Base-by-base conservation (phyloP, 1,140 invertebrate genomes). In the Drosophila rufa region DNA sequence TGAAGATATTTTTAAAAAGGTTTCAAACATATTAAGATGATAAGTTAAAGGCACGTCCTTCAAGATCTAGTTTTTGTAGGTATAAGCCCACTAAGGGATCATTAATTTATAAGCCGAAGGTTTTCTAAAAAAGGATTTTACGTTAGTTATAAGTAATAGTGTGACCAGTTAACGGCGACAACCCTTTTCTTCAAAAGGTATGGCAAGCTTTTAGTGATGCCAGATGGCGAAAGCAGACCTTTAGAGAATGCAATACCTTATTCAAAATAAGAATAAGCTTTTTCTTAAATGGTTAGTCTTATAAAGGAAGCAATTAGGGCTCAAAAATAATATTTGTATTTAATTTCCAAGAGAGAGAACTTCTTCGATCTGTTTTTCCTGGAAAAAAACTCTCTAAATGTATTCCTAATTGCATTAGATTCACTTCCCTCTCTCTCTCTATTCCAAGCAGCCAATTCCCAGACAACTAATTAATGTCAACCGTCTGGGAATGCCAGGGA, bases 401-500 rank as follows among this genome's bases (percentile, higher is more conserved):
- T 30, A 38, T 46, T n/a, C 30, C 46, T 69, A 68, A 68, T 69
- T 38, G 46, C 27, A 69, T 69, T 69, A 40, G 46, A 67, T 36
- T 19, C 33, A 64, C 8, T 47, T 33, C 19, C 14, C 4, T 27
- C 5, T 22, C 1, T 22, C 8, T 15, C 15, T 19, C 22, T n/a
- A 40, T 36, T 62, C 17, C 19, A 3, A 30, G 33, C 11, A 11
- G 58, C 36, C 82, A 85, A 79, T 79, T 85, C 82, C 82, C 82
- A 62, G 69, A 82, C 75, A 85, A 85, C 82, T 86, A 86, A 85
- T 86, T 87, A 69, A 82, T 48, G 75, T 83, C 74, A 82, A 79
- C 50, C 73, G 65, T 79, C 75, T 79, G 62, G 65, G 78, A 67
- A 74, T 79, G 57, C 53, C 68, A 19, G 8, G 17, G 25, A 33